phyloP scores from a whole-genome alignment of 2,113 vertebrate genomes.

The Miniopterus natalensis region DNA sequence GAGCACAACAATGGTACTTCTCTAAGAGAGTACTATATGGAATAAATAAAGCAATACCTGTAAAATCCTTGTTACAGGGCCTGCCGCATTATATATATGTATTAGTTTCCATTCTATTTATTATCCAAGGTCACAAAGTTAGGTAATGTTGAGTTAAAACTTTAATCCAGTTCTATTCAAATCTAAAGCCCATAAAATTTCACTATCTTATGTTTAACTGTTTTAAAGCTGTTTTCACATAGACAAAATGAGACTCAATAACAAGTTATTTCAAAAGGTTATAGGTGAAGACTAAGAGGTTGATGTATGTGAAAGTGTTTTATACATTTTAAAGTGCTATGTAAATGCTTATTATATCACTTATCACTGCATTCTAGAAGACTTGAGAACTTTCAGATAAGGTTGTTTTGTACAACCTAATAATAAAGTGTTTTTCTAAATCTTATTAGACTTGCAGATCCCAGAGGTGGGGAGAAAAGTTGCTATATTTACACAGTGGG shows the following conservation, averaged over 20 bases:
- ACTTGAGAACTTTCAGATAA: not conserved
- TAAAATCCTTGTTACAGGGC: not conserved
- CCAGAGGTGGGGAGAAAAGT: not conserved
- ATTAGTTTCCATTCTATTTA: not conserved
- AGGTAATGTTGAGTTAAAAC: not conserved
- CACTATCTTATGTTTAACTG: not conserved
- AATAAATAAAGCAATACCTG: not conserved
- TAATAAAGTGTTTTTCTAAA: not conserved
- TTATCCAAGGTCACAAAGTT: not conserved
- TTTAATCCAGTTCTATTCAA: not conserved
- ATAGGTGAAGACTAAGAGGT: not conserved
- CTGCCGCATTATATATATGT: not conserved
- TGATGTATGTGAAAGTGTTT: not conserved
- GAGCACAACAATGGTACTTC: not conserved
- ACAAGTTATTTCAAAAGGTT: conserved; percentile 25
- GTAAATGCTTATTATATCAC: not conserved
- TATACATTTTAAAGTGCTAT: not conserved
- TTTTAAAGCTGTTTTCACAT: conserved; percentile 15
- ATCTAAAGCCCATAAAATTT: not conserved
- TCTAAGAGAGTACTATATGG: not conserved
- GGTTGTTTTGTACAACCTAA: not conserved
- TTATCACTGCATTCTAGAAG: not conserved
- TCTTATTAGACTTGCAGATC: not conserved
- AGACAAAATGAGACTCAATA: not conserved
- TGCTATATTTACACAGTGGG: not conserved